Evolutionary conservation across 2,888 invertebrate genomes (phyloP).

Genomic region (Hypomecis punctinalis): DNA sequence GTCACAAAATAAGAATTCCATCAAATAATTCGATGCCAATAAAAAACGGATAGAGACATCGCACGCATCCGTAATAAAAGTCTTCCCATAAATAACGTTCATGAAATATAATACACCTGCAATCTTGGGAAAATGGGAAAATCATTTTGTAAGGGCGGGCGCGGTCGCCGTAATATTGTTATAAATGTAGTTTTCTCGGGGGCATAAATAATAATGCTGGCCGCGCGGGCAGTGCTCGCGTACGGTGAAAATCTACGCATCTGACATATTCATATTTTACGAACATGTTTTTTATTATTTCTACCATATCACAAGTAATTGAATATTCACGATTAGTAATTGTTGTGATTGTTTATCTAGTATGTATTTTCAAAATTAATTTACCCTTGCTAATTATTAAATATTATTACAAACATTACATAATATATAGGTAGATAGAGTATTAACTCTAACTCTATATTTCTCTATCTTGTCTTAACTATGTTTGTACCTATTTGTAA

Average conservation of each 20-base stretch:
- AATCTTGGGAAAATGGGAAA: slow-evolving; percentile 84
- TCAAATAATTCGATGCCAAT: slow-evolving; percentile 80
- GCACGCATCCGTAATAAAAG: slow-evolving; percentile 85
- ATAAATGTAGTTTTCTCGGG: slow-evolving; percentile 83
- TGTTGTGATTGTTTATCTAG: too few relatives aligned
- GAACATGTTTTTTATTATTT: too few relatives aligned
- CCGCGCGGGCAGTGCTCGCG: slow-evolving; percentile 52
- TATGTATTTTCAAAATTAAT: too few relatives aligned
- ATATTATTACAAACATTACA: too few relatives aligned
- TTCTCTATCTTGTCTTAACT: too few relatives aligned
- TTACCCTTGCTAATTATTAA: too few relatives aligned
- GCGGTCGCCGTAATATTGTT: slow-evolving; percentile 84
- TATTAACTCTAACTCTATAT: too few relatives aligned
- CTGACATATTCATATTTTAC: slow-evolving; percentile 1
- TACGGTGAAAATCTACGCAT: slow-evolving; percentile 25
- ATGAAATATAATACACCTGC: slow-evolving; percentile 86
- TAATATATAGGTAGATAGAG: too few relatives aligned
- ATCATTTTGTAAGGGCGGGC: slow-evolving; percentile 83
- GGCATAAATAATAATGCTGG: slow-evolving; percentile 83
- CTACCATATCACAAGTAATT: too few relatives aligned
- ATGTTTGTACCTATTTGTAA: too few relatives aligned
- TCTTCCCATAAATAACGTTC: slow-evolving; percentile 84
- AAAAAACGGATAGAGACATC: slow-evolving; percentile 84
- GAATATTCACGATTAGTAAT: too few relatives aligned
- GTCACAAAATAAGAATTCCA: slow-evolving; percentile 77